phyloP scores from a whole-genome alignment of 2,113 vertebrate species.

The Ceyx melanurus region DNA sequence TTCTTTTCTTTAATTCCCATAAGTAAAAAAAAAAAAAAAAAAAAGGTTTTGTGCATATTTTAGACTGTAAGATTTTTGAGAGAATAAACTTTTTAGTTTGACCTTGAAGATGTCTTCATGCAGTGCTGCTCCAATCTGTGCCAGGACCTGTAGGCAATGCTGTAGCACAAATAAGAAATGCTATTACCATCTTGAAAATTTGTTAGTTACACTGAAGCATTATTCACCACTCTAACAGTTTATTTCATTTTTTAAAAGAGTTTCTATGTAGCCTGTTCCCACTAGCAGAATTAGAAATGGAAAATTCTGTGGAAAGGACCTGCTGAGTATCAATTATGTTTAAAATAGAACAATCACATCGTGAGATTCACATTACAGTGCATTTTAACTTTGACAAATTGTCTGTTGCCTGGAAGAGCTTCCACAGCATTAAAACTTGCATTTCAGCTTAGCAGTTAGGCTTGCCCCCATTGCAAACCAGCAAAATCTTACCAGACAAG shows the following conservation, averaged over 20 bases:
- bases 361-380: background rate
- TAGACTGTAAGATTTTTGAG: background rate
- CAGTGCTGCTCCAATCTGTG: background rate
- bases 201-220: background rate
- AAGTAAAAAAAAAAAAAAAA: background rate
- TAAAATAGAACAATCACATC: background rate
- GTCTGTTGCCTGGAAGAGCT: background rate
- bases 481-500: background rate
- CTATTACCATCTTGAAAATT: background rate
- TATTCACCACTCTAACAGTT: background rate
- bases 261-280: background rate
- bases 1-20: background rate
- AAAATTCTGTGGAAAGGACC: background rate
- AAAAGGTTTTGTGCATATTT: background rate
- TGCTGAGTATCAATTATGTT: background rate
- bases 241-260: background rate
- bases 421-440: background rate
- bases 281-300: background rate
- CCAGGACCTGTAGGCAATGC: background rate
- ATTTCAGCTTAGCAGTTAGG: background rate
- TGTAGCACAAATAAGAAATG: background rate
- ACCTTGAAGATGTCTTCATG: background rate
- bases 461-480: background rate
- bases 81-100: background rate
- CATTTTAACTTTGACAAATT: constrained; percentile 8